phyloP scores from a whole-genome alignment of 2,888 invertebrate species.

The Anoncus sp. region DNA sequence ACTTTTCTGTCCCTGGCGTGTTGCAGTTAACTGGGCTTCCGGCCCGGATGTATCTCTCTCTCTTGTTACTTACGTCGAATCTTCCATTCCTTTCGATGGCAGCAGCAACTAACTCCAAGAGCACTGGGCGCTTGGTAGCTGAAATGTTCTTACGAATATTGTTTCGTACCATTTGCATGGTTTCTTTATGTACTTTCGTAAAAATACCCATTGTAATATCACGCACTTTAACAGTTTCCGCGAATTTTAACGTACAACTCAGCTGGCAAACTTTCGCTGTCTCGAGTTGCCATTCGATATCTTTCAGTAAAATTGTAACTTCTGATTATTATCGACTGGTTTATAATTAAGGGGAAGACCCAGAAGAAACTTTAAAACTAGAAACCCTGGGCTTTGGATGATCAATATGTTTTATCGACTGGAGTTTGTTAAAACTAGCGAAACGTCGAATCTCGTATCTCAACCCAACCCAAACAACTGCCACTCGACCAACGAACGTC shows the following conservation, averaged over 20 bases:
- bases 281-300: slow-evolving; percentile 19
- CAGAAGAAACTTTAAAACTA: slow-evolving; percentile 2
- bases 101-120: too few species aligned
- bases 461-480: background rate
- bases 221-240: background rate
- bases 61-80: slow-evolving; percentile 25
- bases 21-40: slow-evolving; percentile 51
- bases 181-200: too few species aligned
- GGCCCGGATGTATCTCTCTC: slow-evolving; percentile 30
- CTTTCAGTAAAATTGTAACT: slow-evolving; percentile 45
- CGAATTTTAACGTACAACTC: background rate
- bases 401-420: slow-evolving; percentile 26
- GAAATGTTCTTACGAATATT: too few species aligned
- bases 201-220: slow-evolving; percentile 10
- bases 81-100: background rate
- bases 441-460: slow-evolving; percentile 5
- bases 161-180: too few species aligned
- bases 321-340: background rate
- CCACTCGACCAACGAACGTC: slow-evolving; percentile 3
- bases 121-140: too few species aligned
- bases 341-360: background rate
- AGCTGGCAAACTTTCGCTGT: slow-evolving; percentile 7
- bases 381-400: slow-evolving; percentile 11
- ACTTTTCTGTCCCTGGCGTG: slow-evolving; percentile 55
- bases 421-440: background rate